Evolutionary conservation across 2,113 vertebrate species (phyloP).

Genomic region (Notiomystis cincta): DNA sequence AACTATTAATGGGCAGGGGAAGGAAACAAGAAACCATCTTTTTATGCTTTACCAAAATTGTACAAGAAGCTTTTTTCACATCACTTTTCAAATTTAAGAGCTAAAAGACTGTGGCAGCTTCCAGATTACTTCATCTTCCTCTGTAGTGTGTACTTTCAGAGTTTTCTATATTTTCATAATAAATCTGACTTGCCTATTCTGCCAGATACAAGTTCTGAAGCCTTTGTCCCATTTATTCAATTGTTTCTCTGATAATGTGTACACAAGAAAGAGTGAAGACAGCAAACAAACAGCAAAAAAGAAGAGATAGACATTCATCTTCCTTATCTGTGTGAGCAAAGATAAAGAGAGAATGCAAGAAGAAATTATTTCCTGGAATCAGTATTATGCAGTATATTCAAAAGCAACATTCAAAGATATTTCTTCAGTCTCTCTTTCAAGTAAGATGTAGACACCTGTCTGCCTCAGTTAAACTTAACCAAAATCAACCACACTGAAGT

Average conservation of each 20-base stretch:
- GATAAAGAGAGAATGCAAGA: background rate
- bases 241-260: background rate
- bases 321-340: background rate
- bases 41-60: background rate
- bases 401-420: background rate
- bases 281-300: background rate
- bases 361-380: background rate
- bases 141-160: background rate
- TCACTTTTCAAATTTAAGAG: background rate
- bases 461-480: background rate
- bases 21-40: background rate
- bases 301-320: background rate
- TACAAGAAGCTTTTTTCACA: background rate
- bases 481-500: background rate
- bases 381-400: background rate
- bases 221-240: background rate
- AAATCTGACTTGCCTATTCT: background rate
- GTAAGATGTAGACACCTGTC: background rate
- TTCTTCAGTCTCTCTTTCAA: background rate
- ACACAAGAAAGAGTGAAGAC: background rate
- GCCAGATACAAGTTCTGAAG: background rate
- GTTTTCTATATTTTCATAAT: background rate
- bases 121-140: background rate
- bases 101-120: background rate
- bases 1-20: background rate